phyloP scores from a whole-genome alignment of 2,113 vertebrate genomes.

The Atrichornis clamosus region DNA sequence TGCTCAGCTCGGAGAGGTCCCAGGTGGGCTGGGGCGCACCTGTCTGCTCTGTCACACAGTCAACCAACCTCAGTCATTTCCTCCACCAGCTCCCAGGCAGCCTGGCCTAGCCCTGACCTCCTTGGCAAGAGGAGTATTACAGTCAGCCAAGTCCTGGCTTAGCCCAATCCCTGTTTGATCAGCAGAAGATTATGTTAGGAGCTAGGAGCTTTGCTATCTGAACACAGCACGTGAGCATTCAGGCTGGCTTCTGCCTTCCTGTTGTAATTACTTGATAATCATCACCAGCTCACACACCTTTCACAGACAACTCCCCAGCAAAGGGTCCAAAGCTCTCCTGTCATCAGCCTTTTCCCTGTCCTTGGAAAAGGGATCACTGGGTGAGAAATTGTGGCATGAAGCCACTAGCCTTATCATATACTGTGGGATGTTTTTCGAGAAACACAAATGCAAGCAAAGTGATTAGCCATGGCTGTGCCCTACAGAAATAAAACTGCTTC shows the following conservation, averaged over 20 bases:
- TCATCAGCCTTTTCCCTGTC: neutral
- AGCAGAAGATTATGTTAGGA: neutral
- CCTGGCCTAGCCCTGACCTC: neutral
- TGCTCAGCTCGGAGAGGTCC: neutral
- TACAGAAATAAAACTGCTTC: conserved; percentile 54
- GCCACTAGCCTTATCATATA: conserved; percentile 20
- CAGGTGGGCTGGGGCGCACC: neutral
- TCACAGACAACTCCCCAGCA: neutral
- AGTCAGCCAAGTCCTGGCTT: neutral
- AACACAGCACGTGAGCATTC: neutral
- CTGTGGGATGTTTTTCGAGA: neutral
- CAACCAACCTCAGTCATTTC: neutral
- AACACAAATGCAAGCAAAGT: conserved; percentile 28
- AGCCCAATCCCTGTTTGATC: conserved; percentile 15
- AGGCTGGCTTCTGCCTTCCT: neutral
- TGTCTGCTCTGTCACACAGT: neutral
- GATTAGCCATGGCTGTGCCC: conserved; percentile 2
- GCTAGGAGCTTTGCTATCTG: conserved; percentile 7
- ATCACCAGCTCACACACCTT: neutral
- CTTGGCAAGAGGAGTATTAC: neutral
- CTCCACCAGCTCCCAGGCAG: neutral
- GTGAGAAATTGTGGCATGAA: neutral
- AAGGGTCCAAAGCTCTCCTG: neutral
- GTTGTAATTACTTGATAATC: neutral
- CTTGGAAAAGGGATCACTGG: neutral